Evolutionary conservation across 2,113 vertebrate species (phyloP).

Genomic region (Melierax canorus): DNA sequence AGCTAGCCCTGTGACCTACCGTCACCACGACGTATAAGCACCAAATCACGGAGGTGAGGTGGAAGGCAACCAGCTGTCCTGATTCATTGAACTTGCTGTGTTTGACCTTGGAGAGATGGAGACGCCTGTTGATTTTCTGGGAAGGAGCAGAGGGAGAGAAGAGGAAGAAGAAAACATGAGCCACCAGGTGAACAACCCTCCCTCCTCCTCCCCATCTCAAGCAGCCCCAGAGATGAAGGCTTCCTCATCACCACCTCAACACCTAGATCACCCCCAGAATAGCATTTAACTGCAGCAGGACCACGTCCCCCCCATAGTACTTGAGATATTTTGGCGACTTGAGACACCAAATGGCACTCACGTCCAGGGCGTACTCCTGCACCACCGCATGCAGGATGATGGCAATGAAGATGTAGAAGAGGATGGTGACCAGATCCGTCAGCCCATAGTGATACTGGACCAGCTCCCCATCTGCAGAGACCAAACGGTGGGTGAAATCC

Average conservation of each 20-base stretch:
- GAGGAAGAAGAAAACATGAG: not conserved
- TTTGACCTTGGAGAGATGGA: slow-evolving; percentile 97
- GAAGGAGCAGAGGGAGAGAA: not conserved
- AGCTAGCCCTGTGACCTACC: slow-evolving; percentile 64
- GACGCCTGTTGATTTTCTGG: slow-evolving; percentile 95
- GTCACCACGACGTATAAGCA: slow-evolving; percentile 87
- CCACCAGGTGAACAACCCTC: not conserved
- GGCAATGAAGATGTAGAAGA: slow-evolving; percentile 93
- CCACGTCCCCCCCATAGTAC: rapidly evolving
- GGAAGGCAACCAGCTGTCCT: slow-evolving; percentile 92
- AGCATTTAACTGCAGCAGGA: not conserved
- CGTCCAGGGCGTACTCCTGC: slow-evolving; percentile 94
- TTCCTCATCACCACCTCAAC: not conserved
- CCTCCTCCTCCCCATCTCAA: not conserved
- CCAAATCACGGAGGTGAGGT: slow-evolving; percentile 90
- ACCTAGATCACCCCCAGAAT: not conserved
- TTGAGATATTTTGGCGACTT: not conserved
- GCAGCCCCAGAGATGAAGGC: not conserved
- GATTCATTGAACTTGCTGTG: slow-evolving; percentile 98
- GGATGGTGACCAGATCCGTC: slow-evolving; percentile 89
- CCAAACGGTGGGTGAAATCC: not conserved
- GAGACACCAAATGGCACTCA: slow-evolving; percentile 66
- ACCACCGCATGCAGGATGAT: slow-evolving; percentile 94
- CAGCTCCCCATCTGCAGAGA: slow-evolving; percentile 83
- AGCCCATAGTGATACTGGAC: slow-evolving; percentile 91